Evolutionary conservation across 1,140 invertebrate genomes (phyloP), one percentile per base, ranked within the genome.

Genomic region (Monochamus saltuarius): DNA sequence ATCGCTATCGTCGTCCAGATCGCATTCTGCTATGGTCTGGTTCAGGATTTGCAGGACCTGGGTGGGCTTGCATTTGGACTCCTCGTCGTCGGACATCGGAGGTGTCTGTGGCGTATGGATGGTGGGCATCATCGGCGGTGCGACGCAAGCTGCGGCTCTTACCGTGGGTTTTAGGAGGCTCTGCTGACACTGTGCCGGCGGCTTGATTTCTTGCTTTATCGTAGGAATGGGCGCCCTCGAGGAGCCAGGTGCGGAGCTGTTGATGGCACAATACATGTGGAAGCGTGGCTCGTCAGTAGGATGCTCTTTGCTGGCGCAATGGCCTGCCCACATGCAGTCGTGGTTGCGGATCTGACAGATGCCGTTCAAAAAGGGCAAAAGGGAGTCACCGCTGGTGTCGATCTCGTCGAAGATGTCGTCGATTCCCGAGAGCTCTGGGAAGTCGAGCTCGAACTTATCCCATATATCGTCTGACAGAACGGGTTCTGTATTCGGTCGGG

Each of bases 241-340:
- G n/a, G 16, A 50, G 35, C 35, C 40, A 19, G 13, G 35, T n/a
- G 14, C 34, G 42, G 34, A 9, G n/a, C 10, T 39, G 56, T 59
- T 36, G 34, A 55, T 56, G 36, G 46, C 67, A 68, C 22, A 50
- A 62, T 34, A 70, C 60, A 19, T 66, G 73, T 37, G 69, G 73
- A 14, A 40, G 35, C 40, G 45, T 13, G 38, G 38, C 36, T 65
- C 62, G 42, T 68, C 67, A 7, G 70, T 66, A 1, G 74, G 71
- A 47, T 82, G 79, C 47, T 82, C 79, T 52, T 80, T 80, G 56
- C 77, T 80, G 57, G 75, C 78, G 67, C 83, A 85, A 11, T 81
- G 75, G 0, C 84, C 85, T 0, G 83, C 82, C 85, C 85, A 88
- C 85, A 87, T 87, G 70, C 84, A 87, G 67, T 87, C 86, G 76